Base-by-base conservation (phyloP, 2,888 invertebrate species). In the Heteromyza rotundicornis region DNA sequence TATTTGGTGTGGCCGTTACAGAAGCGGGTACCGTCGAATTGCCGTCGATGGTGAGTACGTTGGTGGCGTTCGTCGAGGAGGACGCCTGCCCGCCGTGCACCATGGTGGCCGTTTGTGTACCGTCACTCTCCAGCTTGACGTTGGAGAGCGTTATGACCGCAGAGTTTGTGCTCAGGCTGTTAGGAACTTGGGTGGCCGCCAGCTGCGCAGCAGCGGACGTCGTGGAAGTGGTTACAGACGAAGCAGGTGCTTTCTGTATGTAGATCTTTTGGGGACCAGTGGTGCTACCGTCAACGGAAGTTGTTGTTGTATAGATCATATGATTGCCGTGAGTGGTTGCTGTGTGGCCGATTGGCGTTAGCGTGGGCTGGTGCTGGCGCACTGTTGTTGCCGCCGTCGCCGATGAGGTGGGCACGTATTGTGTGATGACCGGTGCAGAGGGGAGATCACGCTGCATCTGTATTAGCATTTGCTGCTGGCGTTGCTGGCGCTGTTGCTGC, bases 261-360 rank as follows among this genome's bases (percentile, higher is more conserved):
- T 74, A 76, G 51, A 81, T 77, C 64, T 81, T 82, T 55, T 80
- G 81, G 2, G 72, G 71, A 54, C 70, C 70, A 17, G 68, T 61
- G 8, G 66, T 68, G 16, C 71, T 70, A 54, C 79, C 79, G 8
- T 76, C 74, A 12, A 76, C 70, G 47, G 75, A 75, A 2, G 79
- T 78, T 8, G 79, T 80, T 2, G 79, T 78, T 8, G 79, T 80
- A 54, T 79, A 79, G 47, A 80, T 78, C 73, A 80, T 79, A 54
- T 81, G 82, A 58, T 79, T 81, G 57, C 79, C 78, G 2, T 74
- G 58, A 47, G 79, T 70, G 49, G 75, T 67, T 10, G 74, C 67
- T 47, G n/a, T n/a, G n/a, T n/a, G n/a, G n/a, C 74, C 72, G 44
- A 77, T 74, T 1, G 78, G 74, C 17, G 78, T 75, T 23, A 78